These are phyloP conservation scores for Drosophila chauvacae DNA, from an alignment of 1,140 invertebrate species.

Conservation along the genomic window DNA sequence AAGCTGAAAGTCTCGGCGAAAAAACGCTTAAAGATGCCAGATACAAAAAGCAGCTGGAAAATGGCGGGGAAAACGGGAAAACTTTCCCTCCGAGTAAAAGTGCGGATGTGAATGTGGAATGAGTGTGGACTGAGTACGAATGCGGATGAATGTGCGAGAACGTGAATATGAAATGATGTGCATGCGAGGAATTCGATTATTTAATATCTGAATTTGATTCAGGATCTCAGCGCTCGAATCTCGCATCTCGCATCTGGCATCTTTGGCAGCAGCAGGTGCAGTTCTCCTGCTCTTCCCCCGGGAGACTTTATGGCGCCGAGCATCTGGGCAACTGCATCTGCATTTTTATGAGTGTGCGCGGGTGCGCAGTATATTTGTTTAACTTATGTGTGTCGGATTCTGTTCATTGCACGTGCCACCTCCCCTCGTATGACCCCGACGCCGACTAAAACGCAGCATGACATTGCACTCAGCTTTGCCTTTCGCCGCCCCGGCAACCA, in stretches of 20 bases:
- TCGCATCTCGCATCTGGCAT: neutral
- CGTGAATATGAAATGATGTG: slow-evolving; percentile 43
- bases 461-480: slow-evolving; percentile 73
- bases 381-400: slow-evolving; percentile 40
- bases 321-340: slow-evolving; percentile 33
- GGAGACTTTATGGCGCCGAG: slow-evolving; percentile 20
- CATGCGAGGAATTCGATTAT: slow-evolving; percentile 45
- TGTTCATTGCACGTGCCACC: slow-evolving; percentile 31
- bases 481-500: slow-evolving; percentile 52
- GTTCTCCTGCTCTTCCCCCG: neutral
- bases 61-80: neutral
- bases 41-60: slow-evolving; percentile 14
- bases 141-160: slow-evolving; percentile 25
- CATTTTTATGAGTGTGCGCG: slow-evolving; percentile 31
- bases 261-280: slow-evolving; percentile 35
- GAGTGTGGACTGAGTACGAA: slow-evolving; percentile 3
- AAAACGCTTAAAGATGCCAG: slow-evolving; percentile 51
- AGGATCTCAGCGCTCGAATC: neutral
- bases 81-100: neutral
- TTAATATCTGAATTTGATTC: slow-evolving; percentile 50
- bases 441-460: slow-evolving; percentile 50
- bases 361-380: slow-evolving; percentile 29
- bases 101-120: slow-evolving; percentile 20
- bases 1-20: slow-evolving; percentile 62
- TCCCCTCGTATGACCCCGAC: slow-evolving; percentile 7